These are phyloP conservation scores for Paguma larvata DNA, from an alignment of 2,797 vertebrate genomes.

Conservation along the genomic window DNA sequence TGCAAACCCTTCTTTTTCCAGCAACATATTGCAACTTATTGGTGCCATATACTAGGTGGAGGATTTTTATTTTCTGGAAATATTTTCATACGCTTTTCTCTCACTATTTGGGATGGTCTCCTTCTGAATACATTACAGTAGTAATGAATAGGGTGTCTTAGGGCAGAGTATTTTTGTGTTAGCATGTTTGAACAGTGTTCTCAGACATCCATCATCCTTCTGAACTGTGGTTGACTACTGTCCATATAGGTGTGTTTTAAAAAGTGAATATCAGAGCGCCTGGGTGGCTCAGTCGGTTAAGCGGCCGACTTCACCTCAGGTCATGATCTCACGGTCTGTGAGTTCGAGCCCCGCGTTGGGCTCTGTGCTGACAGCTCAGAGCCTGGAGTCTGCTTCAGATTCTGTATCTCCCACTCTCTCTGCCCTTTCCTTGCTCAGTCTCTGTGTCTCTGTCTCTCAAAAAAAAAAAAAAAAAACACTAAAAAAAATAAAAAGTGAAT, in stretches of 20 bases:
- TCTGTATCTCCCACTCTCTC: no score
- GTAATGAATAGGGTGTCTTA: not conserved
- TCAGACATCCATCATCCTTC: not conserved
- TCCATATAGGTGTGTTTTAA: not conserved
- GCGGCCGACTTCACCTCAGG: no score
- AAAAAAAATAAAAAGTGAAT: not conserved
- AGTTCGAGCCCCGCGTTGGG: no score
- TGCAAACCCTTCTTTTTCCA: conserved; percentile 3
- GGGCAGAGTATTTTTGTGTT: not conserved
- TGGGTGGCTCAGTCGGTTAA: no score
- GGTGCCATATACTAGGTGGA: not conserved
- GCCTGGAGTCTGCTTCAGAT: no score
- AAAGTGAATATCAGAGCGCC: not conserved
- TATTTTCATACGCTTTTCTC: not conserved
- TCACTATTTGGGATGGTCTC: not conserved
- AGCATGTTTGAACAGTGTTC: not conserved
- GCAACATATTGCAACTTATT: not conserved
- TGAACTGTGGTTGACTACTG: not conserved
- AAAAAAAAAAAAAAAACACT: no score
- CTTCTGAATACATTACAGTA: not conserved
- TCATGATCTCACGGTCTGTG: no score
- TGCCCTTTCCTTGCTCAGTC: no score
- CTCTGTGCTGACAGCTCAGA: no score
- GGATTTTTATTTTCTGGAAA: conserved; percentile 42
- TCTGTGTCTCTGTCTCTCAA: no score